Evolutionary conservation across 2,113 vertebrate genomes (phyloP).

Genomic region (Amia ocellicauda): DNA sequence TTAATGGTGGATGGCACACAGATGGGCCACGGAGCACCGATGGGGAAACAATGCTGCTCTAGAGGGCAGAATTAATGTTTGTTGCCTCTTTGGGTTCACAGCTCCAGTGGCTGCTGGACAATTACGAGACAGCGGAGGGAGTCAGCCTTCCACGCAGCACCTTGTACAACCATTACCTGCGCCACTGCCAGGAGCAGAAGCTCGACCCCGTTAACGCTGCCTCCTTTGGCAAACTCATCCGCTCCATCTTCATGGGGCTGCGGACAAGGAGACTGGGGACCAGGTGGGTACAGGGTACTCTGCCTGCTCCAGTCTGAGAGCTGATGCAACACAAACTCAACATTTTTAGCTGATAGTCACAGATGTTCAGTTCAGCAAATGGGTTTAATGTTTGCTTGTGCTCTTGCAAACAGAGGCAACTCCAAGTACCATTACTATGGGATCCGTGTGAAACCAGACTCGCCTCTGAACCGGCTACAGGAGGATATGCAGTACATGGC

Average conservation of each 20-base stretch:
- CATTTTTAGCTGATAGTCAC: too few relatives aligned
- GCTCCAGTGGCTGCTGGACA: constrained; percentile 97
- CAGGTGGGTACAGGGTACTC: constrained; percentile 59
- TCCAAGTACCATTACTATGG: constrained; percentile 98
- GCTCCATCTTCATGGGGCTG: constrained; percentile 97
- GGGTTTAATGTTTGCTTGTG: not conserved
- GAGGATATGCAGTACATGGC: constrained; percentile 97
- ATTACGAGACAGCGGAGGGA: constrained; percentile 94
- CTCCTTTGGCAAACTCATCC: constrained; percentile 96
- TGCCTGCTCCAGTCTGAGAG: too few relatives aligned
- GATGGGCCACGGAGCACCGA: too few relatives aligned
- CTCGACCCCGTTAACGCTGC: constrained; percentile 96
- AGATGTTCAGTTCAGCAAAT: too few relatives aligned
- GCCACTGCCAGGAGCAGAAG: constrained; percentile 97
- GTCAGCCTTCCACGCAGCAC: constrained; percentile 93
- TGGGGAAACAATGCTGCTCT: too few relatives aligned
- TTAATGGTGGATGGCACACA: too few relatives aligned
- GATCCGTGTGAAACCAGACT: constrained; percentile 95
- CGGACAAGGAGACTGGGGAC: constrained; percentile 91
- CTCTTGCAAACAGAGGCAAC: constrained; percentile 76
- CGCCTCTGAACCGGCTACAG: constrained; percentile 88
- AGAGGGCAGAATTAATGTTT: too few relatives aligned
- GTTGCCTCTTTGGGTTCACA: constrained; percentile 38
- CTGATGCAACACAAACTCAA: too few relatives aligned
- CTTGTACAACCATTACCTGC: constrained; percentile 93